Evolutionary conservation across 2,113 vertebrate species (phyloP), one percentile per base, ranked within the genome.

Genomic region (Chroicocephalus ridibundus): DNA sequence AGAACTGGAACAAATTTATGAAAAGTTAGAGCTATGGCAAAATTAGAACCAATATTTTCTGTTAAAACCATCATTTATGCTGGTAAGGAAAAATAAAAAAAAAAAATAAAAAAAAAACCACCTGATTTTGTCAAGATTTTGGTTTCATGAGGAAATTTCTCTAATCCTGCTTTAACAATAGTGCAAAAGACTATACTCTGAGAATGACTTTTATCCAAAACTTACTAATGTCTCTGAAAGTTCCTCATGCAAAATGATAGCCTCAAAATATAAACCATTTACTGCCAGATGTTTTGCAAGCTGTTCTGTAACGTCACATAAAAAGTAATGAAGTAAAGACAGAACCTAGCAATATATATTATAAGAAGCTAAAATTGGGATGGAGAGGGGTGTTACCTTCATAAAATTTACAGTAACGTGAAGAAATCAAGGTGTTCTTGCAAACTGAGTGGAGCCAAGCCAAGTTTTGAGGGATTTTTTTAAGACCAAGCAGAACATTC

Each of bases 281-380:
- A 54, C 61, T 85, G 22, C 83, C 96, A 96, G 88, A 93, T 94
- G 91, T 96, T 96, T 94, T 85, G 44, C 95, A 95, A 97, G 83
- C 83, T 96, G 95, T 89, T 93, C 69, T 76, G 19, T 57, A 96
- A n/a, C 1, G 1, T 82, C 91, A 80, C 91, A 89, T 96, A 87
- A 95, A 95, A 96, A 78, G 36, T 58, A 94, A 80, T 85, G 74
- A 92, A 86, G 32, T 68, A 86, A 91, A 95, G 71, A 82, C 61
- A 93, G n/a, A 87, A 15, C 13, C 8, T 58, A 62, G 31, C 49
- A 81, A 78, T 92, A 78, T 71, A 55, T 74, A 74, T 72, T 51
- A 61, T 46, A 86, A 61, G 44, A 61, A 86, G 52, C 2, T 87
- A 89, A 92, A 86, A 71, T 17, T 1, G 2, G 17, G 38, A 42